These are phyloP conservation scores for Samia ricini DNA, from an alignment of 1,140 invertebrate genomes.

Conservation along the genomic window DNA sequence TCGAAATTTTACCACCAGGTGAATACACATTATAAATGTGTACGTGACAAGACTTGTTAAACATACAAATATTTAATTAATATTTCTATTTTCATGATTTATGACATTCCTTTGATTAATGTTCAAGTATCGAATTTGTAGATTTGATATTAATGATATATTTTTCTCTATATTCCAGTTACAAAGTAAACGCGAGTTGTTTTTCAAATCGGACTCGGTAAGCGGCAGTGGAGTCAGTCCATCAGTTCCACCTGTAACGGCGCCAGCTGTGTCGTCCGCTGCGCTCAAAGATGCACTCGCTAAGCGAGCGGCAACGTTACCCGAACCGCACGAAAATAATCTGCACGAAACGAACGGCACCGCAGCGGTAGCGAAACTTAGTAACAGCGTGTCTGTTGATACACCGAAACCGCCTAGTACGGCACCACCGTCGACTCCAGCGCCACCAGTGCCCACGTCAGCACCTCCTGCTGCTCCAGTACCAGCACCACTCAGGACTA, in stretches of 20 bases:
- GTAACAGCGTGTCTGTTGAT: slow-evolving; percentile 64
- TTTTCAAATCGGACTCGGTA: slow-evolving; percentile 82
- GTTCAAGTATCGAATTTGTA: neutral
- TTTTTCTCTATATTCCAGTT: slow-evolving; percentile 74
- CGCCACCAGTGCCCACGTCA: slow-evolving; percentile 58
- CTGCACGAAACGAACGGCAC: slow-evolving; percentile 64
- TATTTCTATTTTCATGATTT: no score
- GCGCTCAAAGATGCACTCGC: slow-evolving; percentile 63
- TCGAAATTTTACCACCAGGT: no score
- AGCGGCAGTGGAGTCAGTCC: slow-evolving; percentile 61
- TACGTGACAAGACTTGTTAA: no score
- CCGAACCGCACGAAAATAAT: slow-evolving; percentile 58
- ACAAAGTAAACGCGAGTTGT: slow-evolving; percentile 87
- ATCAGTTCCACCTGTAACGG: slow-evolving; percentile 50
- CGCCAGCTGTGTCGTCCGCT: slow-evolving; percentile 63
- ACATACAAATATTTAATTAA: no score
- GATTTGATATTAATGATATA: neutral
- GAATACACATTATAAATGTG: no score
- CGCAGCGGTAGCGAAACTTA: slow-evolving; percentile 47
- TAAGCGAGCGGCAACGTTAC: slow-evolving; percentile 62
- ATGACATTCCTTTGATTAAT: no score
- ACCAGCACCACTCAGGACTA: slow-evolving; percentile 53
- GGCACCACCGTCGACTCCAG: slow-evolving; percentile 73
- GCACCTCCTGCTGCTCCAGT: slow-evolving; percentile 45
- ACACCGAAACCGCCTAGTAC: slow-evolving; percentile 66